Conservation (phyloP, 2,888 invertebrate genomes). For the Hyalella azteca region DNA sequence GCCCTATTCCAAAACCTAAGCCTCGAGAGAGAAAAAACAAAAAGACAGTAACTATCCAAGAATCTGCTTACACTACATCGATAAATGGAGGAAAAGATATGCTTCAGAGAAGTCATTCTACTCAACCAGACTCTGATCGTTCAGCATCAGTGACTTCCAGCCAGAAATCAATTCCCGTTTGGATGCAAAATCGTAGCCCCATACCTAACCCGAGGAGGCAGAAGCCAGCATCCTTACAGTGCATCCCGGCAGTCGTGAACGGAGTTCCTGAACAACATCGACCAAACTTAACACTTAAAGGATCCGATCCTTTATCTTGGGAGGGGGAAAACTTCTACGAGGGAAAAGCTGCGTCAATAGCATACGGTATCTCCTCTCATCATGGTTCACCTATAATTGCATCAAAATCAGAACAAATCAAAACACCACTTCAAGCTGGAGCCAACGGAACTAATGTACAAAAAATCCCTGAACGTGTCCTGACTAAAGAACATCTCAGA, state of each 20-base stretch:
- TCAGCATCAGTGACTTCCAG: neutral
- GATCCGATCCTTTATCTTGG: conserved; percentile 26
- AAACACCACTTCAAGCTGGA: conserved; percentile 32
- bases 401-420: conserved; percentile 22
- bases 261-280: neutral
- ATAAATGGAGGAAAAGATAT: no score
- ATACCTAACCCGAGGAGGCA: conserved; percentile 53
- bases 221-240: conserved; percentile 51
- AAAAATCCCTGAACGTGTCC: conserved; percentile 35
- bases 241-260: conserved; percentile 40
- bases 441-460: conserved; percentile 39
- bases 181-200: conserved; percentile 52
- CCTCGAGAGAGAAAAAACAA: conserved; percentile 40
- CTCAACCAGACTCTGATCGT: neutral
- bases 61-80: no score
- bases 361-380: conserved; percentile 48
- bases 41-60: neutral
- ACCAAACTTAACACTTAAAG: neutral
- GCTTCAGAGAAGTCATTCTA: no score
- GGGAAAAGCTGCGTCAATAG: conserved; percentile 57
- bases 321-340: conserved; percentile 51
- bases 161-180: conserved; percentile 45
- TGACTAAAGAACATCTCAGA: neutral
- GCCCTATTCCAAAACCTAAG: conserved; percentile 22
- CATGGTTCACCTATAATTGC: neutral